These are phyloP conservation scores for Selene dorsalis DNA, from an alignment of 2,797 vertebrate genomes.

Conservation along the genomic window DNA sequence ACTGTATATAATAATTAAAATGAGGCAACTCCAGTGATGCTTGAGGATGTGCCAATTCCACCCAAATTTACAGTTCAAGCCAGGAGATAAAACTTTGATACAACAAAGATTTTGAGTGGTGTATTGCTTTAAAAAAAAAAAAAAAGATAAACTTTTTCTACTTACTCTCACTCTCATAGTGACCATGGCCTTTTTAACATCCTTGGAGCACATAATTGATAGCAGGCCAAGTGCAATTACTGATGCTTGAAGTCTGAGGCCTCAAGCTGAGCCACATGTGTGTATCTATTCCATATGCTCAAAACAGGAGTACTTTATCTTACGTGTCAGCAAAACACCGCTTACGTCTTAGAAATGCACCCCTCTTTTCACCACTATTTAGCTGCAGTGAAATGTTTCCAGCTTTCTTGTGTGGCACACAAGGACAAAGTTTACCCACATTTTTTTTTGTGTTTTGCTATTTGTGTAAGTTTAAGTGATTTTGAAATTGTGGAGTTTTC, in stretches of 20 bases:
- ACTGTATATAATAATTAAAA: slow-evolving; percentile 20
- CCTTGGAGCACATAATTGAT: slow-evolving; percentile 78
- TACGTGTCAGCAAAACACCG: slow-evolving; percentile 32
- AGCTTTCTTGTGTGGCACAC: neutral
- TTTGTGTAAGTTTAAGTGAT: neutral
- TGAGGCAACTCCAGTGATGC: neutral
- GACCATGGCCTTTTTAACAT: slow-evolving; percentile 61
- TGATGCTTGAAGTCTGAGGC: slow-evolving; percentile 58
- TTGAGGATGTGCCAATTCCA: neutral
- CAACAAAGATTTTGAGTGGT: slow-evolving; percentile 1
- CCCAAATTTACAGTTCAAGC: neutral
- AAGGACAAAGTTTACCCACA: neutral
- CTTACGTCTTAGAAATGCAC: slow-evolving; percentile 2
- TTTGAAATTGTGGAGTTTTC: slow-evolving; percentile 18
- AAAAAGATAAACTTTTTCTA: slow-evolving; percentile 33
- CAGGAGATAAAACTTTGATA: neutral
- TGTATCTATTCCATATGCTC: slow-evolving; percentile 48
- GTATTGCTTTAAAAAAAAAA: slow-evolving; percentile 41
- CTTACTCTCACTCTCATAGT: slow-evolving; percentile 28
- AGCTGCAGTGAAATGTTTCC: neutral
- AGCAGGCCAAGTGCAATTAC: slow-evolving; percentile 80
- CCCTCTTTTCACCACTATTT: neutral
- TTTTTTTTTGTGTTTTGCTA: neutral
- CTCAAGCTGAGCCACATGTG: slow-evolving; percentile 76
- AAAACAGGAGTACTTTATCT: slow-evolving; percentile 34